phyloP scores from a whole-genome alignment of 2,888 invertebrate genomes.

The Halictus quadricinctus region DNA sequence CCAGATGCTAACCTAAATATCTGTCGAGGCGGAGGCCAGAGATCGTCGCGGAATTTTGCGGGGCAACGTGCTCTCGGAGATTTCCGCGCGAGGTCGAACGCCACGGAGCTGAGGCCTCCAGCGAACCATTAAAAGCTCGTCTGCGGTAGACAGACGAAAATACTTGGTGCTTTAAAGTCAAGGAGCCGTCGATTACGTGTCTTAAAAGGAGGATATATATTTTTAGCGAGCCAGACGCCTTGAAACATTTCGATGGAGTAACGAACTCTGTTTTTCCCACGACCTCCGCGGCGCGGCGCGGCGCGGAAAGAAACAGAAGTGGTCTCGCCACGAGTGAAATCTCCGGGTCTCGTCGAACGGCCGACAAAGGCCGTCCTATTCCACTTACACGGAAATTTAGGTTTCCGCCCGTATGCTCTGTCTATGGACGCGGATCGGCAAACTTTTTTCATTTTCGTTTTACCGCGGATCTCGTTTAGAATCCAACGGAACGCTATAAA shows the following conservation, averaged over 20 bases:
- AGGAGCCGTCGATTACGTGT: constrained; percentile 49
- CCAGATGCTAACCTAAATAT: neutral
- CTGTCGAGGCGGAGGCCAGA: neutral
- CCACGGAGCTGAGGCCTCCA: constrained; percentile 47
- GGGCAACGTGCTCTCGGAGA: neutral
- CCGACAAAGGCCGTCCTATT: constrained; percentile 18
- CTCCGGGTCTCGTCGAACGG: constrained; percentile 9
- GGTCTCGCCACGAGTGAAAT: neutral
- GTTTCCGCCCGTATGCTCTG: neutral
- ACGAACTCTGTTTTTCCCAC: constrained; percentile 33
- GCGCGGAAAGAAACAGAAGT: neutral
- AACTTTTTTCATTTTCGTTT: neutral
- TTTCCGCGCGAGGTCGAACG: constrained; percentile 13
- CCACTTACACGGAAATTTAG: neutral
- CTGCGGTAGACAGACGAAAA: constrained; percentile 56
- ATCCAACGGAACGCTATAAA: neutral
- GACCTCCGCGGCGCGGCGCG: too few relatives aligned
- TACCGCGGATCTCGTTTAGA: neutral
- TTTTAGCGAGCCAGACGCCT: constrained; percentile 48
- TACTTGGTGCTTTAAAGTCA: constrained; percentile 54
- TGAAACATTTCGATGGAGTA: constrained; percentile 52
- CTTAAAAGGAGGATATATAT: constrained; percentile 58
- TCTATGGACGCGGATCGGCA: neutral
- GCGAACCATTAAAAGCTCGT: constrained; percentile 53
- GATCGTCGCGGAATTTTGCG: neutral